These are phyloP conservation scores for Imbricaverruca yamaguchii DNA, from an alignment of 2,888 invertebrate genomes.

Conservation along the genomic window DNA sequence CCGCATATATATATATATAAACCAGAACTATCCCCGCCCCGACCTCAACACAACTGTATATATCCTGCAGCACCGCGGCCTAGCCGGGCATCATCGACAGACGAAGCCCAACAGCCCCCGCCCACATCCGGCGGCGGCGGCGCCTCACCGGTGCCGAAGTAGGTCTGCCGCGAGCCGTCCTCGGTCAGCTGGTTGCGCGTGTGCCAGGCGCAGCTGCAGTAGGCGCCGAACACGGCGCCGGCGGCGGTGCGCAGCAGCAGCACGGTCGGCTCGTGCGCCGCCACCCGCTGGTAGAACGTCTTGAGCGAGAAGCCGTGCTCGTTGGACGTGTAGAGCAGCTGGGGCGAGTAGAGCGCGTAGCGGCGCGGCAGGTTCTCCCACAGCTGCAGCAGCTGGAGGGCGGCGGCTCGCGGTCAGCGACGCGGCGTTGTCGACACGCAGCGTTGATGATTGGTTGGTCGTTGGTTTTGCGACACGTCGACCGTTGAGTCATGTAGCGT, in stretches of 20 bases:
- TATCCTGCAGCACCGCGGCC: too few relatives aligned
- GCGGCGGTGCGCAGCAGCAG: conserved; percentile 92
- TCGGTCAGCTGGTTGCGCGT: conserved; percentile 83
- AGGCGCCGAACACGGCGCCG: conserved; percentile 96
- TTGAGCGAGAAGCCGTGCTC: conserved; percentile 94
- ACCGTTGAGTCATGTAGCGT: too few relatives aligned
- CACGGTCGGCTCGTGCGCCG: conserved; percentile 86
- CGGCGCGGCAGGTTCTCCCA: conserved; percentile 96
- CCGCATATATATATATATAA: too few relatives aligned
- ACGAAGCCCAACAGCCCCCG: too few relatives aligned
- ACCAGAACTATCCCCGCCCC: too few relatives aligned
- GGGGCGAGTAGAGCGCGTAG: conserved; percentile 92
- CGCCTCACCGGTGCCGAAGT: conserved; percentile 84
- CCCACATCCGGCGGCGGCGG: too few relatives aligned
- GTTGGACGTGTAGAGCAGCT: conserved; percentile 87
- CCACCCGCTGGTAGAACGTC: conserved; percentile 72
- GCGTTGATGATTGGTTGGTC: too few relatives aligned
- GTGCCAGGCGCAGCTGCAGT: conserved; percentile 88
- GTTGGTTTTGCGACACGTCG: too few relatives aligned
- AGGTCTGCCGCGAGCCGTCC: conserved; percentile 80
- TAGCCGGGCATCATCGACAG: too few relatives aligned
- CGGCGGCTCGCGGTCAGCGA: too few relatives aligned
- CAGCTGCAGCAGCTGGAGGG: conserved; percentile 70
- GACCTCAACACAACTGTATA: too few relatives aligned
- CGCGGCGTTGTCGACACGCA: too few relatives aligned